A percentile compares a stretch with the other conserved stretches of the same genome.
Evolutionary conservation across 2,797 vertebrate species (phyloP).

Genomic region (Gymnothorax javanicus): DNA sequence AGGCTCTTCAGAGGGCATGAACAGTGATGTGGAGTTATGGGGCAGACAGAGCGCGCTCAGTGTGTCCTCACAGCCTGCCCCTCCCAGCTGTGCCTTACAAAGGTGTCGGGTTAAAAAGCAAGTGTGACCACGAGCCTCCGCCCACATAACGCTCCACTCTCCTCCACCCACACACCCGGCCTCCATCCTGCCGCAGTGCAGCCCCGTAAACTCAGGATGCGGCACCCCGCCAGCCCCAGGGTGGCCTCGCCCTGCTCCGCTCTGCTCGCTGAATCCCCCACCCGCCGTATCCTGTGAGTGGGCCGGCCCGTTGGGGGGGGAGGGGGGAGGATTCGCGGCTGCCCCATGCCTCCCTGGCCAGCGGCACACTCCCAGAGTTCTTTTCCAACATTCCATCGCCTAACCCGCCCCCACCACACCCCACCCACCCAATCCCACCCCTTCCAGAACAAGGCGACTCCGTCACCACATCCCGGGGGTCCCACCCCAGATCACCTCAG

Average conservation of each 20-base stretch:
- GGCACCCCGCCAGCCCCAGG: constrained; percentile 49
- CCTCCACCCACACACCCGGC: background rate
- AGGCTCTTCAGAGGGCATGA: too few relatives aligned
- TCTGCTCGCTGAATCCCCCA: constrained; percentile 38
- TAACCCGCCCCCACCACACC: background rate
- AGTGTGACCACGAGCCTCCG: constrained; percentile 55
- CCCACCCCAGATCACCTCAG: constrained; percentile 45
- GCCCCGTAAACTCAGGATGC: constrained; percentile 65
- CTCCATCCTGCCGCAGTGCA: background rate
- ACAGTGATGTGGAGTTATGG: too few relatives aligned
- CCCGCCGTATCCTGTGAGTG: constrained; percentile 68
- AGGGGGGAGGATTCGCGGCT: constrained; percentile 46
- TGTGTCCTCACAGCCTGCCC: background rate
- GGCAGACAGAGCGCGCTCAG: background rate
- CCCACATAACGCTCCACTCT: constrained; percentile 46
- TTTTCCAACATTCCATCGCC: constrained; percentile 70
- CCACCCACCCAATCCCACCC: constrained; percentile 43
- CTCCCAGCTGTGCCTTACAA: constrained; percentile 58
- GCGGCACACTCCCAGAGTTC: constrained; percentile 55
- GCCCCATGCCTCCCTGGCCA: constrained; percentile 55
- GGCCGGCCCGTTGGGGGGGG: constrained; percentile 51
- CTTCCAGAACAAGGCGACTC: constrained; percentile 56
- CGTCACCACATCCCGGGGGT: constrained; percentile 51
- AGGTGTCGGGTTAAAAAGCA: constrained; percentile 57
- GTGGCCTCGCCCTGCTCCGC: constrained; percentile 54